Percentiles rank a stretch among this genome's conserved stretches.
These are phyloP conservation scores for Lepidochitona cinerea DNA, from an alignment of 2,888 invertebrate genomes.

Conservation along the genomic window DNA sequence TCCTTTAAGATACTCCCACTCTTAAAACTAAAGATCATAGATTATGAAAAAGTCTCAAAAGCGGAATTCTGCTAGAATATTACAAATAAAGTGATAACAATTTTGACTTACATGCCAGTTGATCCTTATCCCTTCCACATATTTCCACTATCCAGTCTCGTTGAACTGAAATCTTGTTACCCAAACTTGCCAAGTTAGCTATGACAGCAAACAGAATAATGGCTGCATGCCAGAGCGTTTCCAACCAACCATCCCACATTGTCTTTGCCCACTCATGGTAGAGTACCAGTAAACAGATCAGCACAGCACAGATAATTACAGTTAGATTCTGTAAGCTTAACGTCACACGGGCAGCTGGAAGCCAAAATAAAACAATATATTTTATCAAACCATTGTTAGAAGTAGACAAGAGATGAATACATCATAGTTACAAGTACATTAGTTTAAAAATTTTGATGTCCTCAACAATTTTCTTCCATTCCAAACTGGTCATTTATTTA, in stretches of 20 bases:
- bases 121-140: conserved; percentile 52
- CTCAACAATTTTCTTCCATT: too few relatives aligned
- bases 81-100: too few relatives aligned
- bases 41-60: too few relatives aligned
- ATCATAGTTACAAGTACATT: too few relatives aligned
- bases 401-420: too few relatives aligned
- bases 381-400: too few relatives aligned
- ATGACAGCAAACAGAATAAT: conserved; percentile 64
- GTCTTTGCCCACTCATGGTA: conserved; percentile 1
- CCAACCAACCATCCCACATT: conserved; percentile 13
- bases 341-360: conserved; percentile 65
- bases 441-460: too few relatives aligned
- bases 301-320: conserved; percentile 64
- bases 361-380: neutral
- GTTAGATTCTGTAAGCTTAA: conserved; percentile 68
- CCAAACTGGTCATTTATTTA: too few relatives aligned
- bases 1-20: too few relatives aligned
- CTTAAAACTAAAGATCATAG: too few relatives aligned
- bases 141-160: conserved; percentile 73
- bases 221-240: conserved; percentile 26
- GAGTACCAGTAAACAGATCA: conserved; percentile 56
- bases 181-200: conserved; percentile 65
- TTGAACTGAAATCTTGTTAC: conserved; percentile 69
- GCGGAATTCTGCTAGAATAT: too few relatives aligned
- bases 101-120: conserved; percentile 66